Conservation (phyloP, 2,888 invertebrate species). For the Dryadula phaetusa region DNA sequence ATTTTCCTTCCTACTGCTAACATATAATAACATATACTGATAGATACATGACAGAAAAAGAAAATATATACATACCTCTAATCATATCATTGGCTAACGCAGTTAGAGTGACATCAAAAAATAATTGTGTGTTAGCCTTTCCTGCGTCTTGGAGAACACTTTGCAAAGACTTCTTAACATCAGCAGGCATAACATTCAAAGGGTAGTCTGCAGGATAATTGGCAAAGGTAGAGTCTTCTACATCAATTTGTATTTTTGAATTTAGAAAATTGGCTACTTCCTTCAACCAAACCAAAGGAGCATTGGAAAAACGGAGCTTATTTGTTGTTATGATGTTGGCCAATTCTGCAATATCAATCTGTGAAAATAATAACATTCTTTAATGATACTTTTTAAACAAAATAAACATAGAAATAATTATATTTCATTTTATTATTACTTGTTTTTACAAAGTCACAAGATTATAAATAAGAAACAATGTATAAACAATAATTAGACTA, state of each 20-base stretch:
- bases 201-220: conserved; percentile 84
- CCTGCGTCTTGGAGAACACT: conserved; percentile 85
- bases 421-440: neutral
- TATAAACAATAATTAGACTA: neutral
- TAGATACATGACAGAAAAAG: too few relatives aligned
- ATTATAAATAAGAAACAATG: too few relatives aligned
- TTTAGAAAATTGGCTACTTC: conserved; percentile 87
- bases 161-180: conserved; percentile 72
- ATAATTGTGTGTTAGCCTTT: conserved; percentile 85
- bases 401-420: too few relatives aligned
- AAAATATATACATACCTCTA: conserved; percentile 76
- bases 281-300: conserved; percentile 88
- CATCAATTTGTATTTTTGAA: conserved; percentile 85
- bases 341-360: conserved; percentile 87
- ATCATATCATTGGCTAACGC: conserved; percentile 89
- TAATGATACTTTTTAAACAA: neutral
- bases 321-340: conserved; percentile 79
- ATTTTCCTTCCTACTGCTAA: neutral
- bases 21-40: too few relatives aligned
- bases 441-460: neutral
- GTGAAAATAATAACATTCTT: conserved; percentile 59
- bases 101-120: conserved; percentile 88
- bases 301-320: conserved; percentile 87
- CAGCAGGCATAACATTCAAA: conserved; percentile 75
- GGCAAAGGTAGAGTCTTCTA: conserved; percentile 85